phyloP scores from a whole-genome alignment of 2,888 invertebrate species.

The Caenorhabditis sp. region DNA sequence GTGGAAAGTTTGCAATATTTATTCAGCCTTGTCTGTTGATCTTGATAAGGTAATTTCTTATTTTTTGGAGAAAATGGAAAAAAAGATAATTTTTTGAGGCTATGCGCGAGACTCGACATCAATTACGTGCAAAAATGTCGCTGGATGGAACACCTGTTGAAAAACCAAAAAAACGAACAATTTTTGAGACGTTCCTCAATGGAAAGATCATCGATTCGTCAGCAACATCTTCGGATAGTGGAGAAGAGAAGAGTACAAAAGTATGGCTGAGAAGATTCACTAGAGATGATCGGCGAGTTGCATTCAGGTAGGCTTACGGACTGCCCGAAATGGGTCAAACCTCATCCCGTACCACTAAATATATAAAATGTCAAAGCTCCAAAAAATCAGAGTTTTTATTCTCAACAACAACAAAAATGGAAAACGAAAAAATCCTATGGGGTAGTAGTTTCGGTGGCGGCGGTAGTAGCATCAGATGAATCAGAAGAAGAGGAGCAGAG shows the following conservation, averaged over 20 bases:
- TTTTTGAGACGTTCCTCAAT: neutral
- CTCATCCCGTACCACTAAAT: neutral
- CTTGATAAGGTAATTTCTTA: constrained; percentile 29
- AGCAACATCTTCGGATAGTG: neutral
- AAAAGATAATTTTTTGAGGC: neutral
- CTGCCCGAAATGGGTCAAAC: neutral
- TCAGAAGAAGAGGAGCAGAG: neutral
- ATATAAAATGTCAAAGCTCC: too few relatives aligned
- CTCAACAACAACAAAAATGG: too few relatives aligned
- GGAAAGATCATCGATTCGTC: neutral
- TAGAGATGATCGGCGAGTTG: neutral
- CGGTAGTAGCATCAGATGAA: neutral
- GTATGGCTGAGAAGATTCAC: neutral
- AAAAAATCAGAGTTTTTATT: too few relatives aligned
- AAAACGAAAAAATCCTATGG: neutral
- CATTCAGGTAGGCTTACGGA: neutral
- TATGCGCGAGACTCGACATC: constrained; percentile 24
- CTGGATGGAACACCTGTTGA: constrained; percentile 18
- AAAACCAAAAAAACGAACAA: constrained; percentile 13
- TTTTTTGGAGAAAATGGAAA: too few relatives aligned
- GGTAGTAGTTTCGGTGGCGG: neutral
- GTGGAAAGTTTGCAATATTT: constrained; percentile 35
- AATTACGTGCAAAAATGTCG: constrained; percentile 20
- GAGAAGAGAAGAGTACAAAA: neutral
- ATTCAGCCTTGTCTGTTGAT: constrained; percentile 25